A percentile compares a stretch with the other conserved stretches of the same genome.
Conservation (phyloP, 2,113 vertebrate species). For the Misgurnus anguillicaudatus region DNA sequence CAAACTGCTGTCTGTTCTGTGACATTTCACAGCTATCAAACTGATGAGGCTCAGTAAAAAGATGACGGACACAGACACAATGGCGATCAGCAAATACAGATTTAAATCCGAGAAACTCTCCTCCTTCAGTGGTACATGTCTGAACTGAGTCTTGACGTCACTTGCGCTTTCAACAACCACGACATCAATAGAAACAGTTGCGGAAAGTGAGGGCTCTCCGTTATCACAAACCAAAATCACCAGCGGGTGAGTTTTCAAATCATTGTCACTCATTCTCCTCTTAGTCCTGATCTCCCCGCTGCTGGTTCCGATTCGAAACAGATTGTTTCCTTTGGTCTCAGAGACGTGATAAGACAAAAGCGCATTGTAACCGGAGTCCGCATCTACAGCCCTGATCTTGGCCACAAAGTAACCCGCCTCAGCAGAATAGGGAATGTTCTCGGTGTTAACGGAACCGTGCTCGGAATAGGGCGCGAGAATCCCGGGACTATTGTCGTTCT, state of each 20-base stretch:
- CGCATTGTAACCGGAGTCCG: constrained; percentile 74
- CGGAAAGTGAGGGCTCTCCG: constrained; percentile 55
- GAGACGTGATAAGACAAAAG: constrained; percentile 71
- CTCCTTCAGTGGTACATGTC: constrained; percentile 39
- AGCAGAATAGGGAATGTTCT: constrained; percentile 50
- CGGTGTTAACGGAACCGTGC: constrained; percentile 39
- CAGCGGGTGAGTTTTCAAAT: constrained; percentile 59
- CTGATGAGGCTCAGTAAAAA: constrained; percentile 1
- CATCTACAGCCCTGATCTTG: constrained; percentile 72
- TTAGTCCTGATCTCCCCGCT: constrained; percentile 66
- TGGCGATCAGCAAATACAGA: constrained; percentile 56
- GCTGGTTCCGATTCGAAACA: constrained; percentile 57
- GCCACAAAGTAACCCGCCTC: constrained; percentile 66
- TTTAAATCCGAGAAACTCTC: constrained; percentile 56
- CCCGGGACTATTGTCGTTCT: constrained; percentile 70
- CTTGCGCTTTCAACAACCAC: constrained; percentile 53
- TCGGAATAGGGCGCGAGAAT: constrained; percentile 52
- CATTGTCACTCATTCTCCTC: constrained; percentile 67
- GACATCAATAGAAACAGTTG: constrained; percentile 62
- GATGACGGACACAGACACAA: neutral
- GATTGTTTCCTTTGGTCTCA: constrained; percentile 51
- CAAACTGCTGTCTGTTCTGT: neutral
- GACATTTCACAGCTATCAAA: neutral
- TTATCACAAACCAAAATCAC: constrained; percentile 66
- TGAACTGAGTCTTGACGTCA: constrained; percentile 41